Base-by-base conservation (phyloP, 1,140 invertebrate genomes). In the Lasaia peninsularis region DNA sequence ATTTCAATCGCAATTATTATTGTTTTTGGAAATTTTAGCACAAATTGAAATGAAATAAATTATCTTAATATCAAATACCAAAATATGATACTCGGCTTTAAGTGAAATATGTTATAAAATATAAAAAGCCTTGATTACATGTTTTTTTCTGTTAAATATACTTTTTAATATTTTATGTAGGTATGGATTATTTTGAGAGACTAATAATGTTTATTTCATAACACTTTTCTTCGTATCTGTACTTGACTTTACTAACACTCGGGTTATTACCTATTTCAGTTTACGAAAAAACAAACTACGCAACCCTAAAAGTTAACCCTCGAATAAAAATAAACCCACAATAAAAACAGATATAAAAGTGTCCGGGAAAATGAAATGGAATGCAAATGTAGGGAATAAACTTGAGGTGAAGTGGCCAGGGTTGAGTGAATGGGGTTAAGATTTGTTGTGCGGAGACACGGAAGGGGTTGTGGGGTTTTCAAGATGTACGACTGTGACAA, bases 311-410 rank as follows among this genome's bases (percentile, higher is more conserved):
- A 63, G 59, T 62, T 65, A 62, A 66, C 65, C 65, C 69, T 65
- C 57, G 34, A 74, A 81, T 81, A 80, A 80, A 80, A 81, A 78
- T 81, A 81, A 81, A 84, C 76, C 63, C 64, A 78, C 77, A 80
- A 69, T 84, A 80, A 84, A 81, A 72, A 71, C 53, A 58, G 71
- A 65, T 65, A 75, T 73, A 70, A 79, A 78, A 80, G 68, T 75
- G 73, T 73, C 74, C 73, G 68, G 59, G 64, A 62, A 76, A 84
- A 84, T 81, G 77, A 84, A 84, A 84, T 84, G 78, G 75, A 80
- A 84, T 84, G 80, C 78, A 84, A 84, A 84, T 83, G 76, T 77
- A 63, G 62, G 65, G 63, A 66, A 68, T 65, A 73, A 70, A 63
- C 56, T 55, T 63, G 48, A 65, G 61, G 58, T 62, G 60, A 48